phyloP scores from a whole-genome alignment of 2,797 vertebrate species.

The Characodon lateralis region DNA sequence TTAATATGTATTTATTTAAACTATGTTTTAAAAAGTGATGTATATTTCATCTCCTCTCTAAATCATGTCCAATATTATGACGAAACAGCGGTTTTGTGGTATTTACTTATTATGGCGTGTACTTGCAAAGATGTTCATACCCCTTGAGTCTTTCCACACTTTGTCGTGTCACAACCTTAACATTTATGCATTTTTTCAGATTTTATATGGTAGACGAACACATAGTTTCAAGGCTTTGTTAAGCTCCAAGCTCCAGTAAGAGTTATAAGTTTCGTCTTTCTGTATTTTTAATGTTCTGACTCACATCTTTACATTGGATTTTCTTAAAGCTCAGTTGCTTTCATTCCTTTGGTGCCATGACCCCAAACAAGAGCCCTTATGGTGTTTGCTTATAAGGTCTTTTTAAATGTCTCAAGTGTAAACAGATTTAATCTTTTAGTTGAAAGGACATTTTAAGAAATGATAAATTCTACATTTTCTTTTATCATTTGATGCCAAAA shows the following conservation, averaged over 20 bases:
- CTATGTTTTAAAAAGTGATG: not conserved
- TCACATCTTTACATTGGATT: not conserved
- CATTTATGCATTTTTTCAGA: not conserved
- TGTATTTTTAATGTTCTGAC: not conserved
- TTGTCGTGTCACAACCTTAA: not conserved
- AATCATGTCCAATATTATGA: not conserved
- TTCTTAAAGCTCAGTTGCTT: not conserved
- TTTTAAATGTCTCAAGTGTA: not conserved
- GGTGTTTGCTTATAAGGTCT: not conserved
- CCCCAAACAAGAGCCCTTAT: not conserved
- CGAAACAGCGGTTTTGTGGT: not conserved
- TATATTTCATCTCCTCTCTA: not conserved
- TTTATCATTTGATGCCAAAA: not conserved
- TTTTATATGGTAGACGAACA: not conserved
- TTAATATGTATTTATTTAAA: not conserved
- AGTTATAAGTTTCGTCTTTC: not conserved
- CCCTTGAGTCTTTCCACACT: too few species aligned
- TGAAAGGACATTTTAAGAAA: not conserved
- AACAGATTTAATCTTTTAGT: not conserved
- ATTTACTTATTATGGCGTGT: not conserved
- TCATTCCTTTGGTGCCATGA: not conserved
- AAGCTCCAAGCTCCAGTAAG: not conserved
- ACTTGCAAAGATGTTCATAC: not conserved
- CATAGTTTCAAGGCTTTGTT: too few species aligned
- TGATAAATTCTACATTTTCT: not conserved